A percentile compares a stretch with the other conserved stretches of the same genome.
These are phyloP conservation scores for Cuniculus paca DNA, from an alignment of 2,797 vertebrate species.

Conservation along the genomic window DNA sequence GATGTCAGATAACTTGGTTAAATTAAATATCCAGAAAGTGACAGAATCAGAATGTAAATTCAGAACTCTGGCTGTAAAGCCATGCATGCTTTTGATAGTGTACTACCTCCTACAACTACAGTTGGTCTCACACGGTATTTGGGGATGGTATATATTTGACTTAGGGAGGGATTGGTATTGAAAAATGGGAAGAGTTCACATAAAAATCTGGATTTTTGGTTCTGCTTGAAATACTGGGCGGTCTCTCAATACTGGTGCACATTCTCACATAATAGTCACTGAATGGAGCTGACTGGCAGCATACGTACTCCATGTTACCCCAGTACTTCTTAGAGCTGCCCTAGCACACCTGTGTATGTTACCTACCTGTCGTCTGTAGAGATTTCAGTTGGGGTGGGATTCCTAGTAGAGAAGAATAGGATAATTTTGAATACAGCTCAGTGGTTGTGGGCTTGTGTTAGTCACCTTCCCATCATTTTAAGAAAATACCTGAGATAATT, in stretches of 20 bases:
- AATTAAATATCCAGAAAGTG: accelerated
- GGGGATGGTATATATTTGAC: neutral
- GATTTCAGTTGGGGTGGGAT: neutral
- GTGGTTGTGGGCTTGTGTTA: neutral
- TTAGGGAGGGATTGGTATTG: neutral
- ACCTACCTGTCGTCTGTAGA: neutral
- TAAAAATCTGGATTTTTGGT: neutral
- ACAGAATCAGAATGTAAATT: neutral
- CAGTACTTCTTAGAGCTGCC: neutral
- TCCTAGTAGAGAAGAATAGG: neutral
- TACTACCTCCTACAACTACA: neutral
- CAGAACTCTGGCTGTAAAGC: neutral
- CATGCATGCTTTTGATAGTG: accelerated
- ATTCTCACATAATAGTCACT: neutral
- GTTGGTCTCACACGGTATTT: neutral
- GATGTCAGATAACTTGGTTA: neutral
- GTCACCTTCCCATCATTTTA: neutral
- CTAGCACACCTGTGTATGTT: accelerated
- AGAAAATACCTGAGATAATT: neutral
- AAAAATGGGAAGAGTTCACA: neutral
- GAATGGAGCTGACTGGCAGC: neutral
- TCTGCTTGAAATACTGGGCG: neutral
- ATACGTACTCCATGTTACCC: accelerated
- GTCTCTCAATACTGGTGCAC: neutral
- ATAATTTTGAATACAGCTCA: neutral